phyloP scores from a whole-genome alignment of 1,140 invertebrate genomes.

The Diorhabda carinulata region DNA sequence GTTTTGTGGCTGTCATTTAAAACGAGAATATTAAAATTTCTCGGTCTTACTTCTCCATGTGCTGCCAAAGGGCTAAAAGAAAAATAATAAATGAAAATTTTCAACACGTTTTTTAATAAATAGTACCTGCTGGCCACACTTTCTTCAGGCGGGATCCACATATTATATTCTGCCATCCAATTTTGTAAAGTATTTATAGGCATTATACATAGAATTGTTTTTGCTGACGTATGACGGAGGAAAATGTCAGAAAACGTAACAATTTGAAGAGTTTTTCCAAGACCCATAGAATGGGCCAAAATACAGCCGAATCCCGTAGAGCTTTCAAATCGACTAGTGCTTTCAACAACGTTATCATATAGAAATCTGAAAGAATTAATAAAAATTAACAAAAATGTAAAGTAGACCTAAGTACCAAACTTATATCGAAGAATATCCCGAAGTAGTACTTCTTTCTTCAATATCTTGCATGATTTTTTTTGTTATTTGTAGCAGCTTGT shows the following conservation, averaged over 20 bases:
- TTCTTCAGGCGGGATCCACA: constrained; percentile 78
- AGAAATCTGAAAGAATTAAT: constrained; percentile 69
- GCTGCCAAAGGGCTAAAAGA: constrained; percentile 50
- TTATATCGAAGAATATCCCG: no score
- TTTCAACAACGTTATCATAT: constrained; percentile 96
- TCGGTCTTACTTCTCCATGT: constrained; percentile 61
- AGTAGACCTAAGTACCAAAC: no score
- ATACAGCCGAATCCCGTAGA: constrained; percentile 87
- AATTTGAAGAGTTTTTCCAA: constrained; percentile 98
- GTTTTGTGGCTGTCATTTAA: constrained; percentile 95
- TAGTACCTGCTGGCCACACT: constrained; percentile 40
- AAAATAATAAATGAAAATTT: constrained; percentile 34
- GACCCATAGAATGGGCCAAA: constrained; percentile 97
- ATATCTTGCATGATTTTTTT: no score
- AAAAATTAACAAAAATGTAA: no score
- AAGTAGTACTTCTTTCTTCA: no score
- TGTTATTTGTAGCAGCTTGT: no score
- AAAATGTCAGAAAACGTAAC: constrained; percentile 96
- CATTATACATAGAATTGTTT: constrained; percentile 92
- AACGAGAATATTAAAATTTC: constrained; percentile 84
- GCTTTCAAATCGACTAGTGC: constrained; percentile 56
- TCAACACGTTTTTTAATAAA: neutral
- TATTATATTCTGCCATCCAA: constrained; percentile 96
- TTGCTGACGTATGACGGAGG: constrained; percentile 82
- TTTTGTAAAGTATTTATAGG: constrained; percentile 99